Conservation (phyloP, 2,113 vertebrate species). For the Coreoperca whiteheadi region DNA sequence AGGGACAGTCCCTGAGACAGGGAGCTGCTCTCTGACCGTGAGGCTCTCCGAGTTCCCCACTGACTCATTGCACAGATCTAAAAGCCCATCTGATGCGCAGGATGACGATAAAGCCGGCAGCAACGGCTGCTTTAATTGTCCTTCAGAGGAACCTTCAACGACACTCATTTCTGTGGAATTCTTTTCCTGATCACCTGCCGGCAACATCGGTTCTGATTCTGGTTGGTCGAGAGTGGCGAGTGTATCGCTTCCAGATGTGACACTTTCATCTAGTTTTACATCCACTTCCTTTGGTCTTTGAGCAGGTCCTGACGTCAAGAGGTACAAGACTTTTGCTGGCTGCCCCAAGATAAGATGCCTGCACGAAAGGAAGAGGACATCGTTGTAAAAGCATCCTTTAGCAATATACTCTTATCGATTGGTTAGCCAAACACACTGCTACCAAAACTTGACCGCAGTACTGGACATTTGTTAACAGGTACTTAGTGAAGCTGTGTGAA, state of each 20-base stretch:
- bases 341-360: slow-evolving; percentile 35
- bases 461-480: not conserved
- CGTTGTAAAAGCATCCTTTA: not conserved
- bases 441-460: not conserved
- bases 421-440: not conserved
- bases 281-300: slow-evolving; percentile 43
- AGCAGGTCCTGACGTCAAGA: slow-evolving; percentile 11
- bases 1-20: not conserved
- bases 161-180: not conserved
- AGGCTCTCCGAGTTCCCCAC: not conserved
- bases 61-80: not conserved
- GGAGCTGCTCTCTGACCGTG: slow-evolving; percentile 16
- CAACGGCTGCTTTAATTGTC: not conserved
- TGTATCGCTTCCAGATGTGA: slow-evolving; percentile 16
- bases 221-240: not conserved
- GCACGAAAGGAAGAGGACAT: not conserved
- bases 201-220: not conserved
- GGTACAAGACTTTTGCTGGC: slow-evolving; percentile 30
- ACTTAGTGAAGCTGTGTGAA: not conserved
- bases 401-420: not conserved
- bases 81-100: slow-evolving; percentile 14
- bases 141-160: slow-evolving; percentile 14
- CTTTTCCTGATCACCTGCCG: slow-evolving; percentile 25
- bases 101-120: not conserved
- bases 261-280: slow-evolving; percentile 13